Base-by-base conservation (phyloP, 2,888 invertebrate genomes). In the Xestia sexstrigata region DNA sequence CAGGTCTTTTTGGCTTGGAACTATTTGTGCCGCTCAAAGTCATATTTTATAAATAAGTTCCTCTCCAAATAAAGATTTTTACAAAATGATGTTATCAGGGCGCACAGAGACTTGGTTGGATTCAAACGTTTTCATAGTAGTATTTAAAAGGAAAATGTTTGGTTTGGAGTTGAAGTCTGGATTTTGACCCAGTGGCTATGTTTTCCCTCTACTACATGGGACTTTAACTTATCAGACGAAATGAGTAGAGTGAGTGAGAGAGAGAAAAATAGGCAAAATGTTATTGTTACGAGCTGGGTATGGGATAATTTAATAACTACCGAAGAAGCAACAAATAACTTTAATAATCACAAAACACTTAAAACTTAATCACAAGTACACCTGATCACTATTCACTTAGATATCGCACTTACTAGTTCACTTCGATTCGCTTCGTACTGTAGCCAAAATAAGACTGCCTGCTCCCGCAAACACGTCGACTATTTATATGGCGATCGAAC, bases 11-110 rank as follows among this genome's bases (percentile, higher is more conserved):
- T 49, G 17, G 23, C 23, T 23, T 70, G 52, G 62, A 78, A n/a
- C 17, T 79, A 30, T n/a, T n/a, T 11, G n/a, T 20, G 2, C n/a
- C 39, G 26, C 15, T 45, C 26, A 67, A 47, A 67, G 58, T 17
- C 30, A 13, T 23, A 58, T 58, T 81, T 81, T 49, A 60, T 45
- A 47, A 74, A 60, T 74, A 35, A 60, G 11, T 52, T 66, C n/a
- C 23, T 23, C 3, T 60, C 58, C 1, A 49, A 49, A 26, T 17
- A 35, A 49, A 65, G 17, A 58, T 17, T 81, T 66, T 35, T 15
- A 17, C 58, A 26, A 47, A 58, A 81, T 20, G 5, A 71, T 45
- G 17, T 7, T 45, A 62, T 63, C 11, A 45, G 5, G 5, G 15
- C 4, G 1, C 9, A 15, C 55, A 45, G 7, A 8, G 20, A 78